Conservation (phyloP, 53 echinoderm and acorn worm genomes). For the Mesocentrotus franciscanus region DNA sequence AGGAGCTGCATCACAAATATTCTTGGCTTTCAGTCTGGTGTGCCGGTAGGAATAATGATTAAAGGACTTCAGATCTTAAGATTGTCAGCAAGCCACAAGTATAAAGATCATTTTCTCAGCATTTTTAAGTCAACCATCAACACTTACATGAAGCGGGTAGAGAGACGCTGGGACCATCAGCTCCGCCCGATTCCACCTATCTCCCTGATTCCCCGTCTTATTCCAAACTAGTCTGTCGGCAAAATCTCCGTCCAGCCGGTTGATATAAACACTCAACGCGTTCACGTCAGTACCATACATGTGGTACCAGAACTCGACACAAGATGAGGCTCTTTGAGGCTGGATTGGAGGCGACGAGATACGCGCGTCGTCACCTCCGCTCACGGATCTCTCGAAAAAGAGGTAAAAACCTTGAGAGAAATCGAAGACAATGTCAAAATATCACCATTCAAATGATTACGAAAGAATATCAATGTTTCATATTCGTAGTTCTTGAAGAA, state of each 20-base stretch:
- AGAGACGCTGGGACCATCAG: slow-evolving; percentile 58
- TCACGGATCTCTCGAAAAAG: slow-evolving; percentile 53
- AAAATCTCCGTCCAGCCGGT: slow-evolving; percentile 49
- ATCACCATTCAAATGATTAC: not conserved
- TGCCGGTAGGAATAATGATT: no score
- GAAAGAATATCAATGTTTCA: no score
- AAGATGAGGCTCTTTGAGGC: slow-evolving; percentile 56
- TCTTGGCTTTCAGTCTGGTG: no score
- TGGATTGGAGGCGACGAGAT: slow-evolving; percentile 60
- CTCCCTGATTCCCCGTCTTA: slow-evolving; percentile 82
- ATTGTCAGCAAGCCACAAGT: no score
- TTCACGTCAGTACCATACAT: slow-evolving; percentile 83
- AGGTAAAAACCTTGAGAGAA: slow-evolving; percentile 49
- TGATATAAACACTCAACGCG: slow-evolving; percentile 75
- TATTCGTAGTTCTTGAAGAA: no score
- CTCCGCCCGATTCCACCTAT: slow-evolving; percentile 86
- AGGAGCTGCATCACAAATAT: no score
- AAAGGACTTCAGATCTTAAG: no score
- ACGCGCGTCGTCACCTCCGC: slow-evolving; percentile 55
- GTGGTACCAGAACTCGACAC: slow-evolving; percentile 87
- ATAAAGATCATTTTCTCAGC: no score
- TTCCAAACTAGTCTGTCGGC: slow-evolving; percentile 74
- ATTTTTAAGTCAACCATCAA: not conserved
- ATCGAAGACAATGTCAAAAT: not conserved
- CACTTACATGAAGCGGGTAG: slow-evolving; percentile 49